Evolutionary conservation across 1,140 invertebrate species (phyloP).

Genomic region (Neodiprion pinetum): DNA sequence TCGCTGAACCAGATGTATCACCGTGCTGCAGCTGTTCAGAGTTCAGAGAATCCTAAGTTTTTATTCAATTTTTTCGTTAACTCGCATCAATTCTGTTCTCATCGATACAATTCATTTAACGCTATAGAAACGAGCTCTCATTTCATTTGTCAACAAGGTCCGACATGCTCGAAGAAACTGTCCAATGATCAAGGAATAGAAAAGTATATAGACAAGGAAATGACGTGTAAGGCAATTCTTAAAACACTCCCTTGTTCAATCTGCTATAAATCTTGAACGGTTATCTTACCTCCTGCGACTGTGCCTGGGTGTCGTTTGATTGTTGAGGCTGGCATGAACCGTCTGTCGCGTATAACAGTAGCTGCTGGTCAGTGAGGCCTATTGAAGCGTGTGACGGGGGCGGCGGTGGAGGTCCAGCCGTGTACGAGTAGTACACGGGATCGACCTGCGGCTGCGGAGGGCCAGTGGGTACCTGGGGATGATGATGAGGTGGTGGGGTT

Average conservation of each 20-base stretch:
- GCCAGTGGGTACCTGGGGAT: constrained; percentile 39
- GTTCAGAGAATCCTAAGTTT: constrained; percentile 55
- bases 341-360: constrained; percentile 53
- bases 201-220: background rate
- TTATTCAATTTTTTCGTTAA: constrained; percentile 15
- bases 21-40: constrained; percentile 51
- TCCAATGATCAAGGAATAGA: background rate
- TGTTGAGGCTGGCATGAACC: constrained; percentile 41
- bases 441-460: constrained; percentile 48
- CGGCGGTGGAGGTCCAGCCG: constrained; percentile 41
- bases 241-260: too few species aligned
- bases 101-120: constrained; percentile 1
- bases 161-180: background rate
- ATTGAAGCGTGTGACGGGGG: constrained; percentile 48
- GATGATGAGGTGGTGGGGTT: constrained; percentile 50
- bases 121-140: constrained; percentile 14
- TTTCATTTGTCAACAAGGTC: constrained; percentile 8
- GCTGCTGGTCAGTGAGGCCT: constrained; percentile 52
- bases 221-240: background rate
- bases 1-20: constrained; percentile 21
- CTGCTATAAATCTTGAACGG: too few species aligned
- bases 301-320: constrained; percentile 42
- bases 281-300: constrained; percentile 48
- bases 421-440: constrained; percentile 53
- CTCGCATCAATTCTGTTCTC: constrained; percentile 13